Evolutionary conservation across 2,797 vertebrate species (phyloP).

Genomic region (Gobio occitaniae): DNA sequence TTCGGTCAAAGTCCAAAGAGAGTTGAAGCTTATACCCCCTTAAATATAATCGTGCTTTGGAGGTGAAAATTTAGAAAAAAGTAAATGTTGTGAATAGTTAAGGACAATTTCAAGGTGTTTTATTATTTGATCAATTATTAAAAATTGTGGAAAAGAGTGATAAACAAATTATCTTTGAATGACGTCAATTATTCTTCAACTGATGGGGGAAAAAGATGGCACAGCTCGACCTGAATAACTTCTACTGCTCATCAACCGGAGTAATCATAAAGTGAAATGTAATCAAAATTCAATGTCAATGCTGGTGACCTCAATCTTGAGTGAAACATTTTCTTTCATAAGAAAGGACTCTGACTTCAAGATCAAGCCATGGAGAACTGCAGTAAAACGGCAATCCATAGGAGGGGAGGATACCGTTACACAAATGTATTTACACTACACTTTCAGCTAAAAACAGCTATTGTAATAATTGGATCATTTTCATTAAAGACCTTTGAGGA

Average conservation of each 20-base stretch:
- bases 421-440: background rate
- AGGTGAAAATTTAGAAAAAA: background rate
- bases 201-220: background rate
- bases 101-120: background rate
- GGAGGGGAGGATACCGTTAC: background rate
- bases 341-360: background rate
- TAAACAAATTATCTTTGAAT: background rate
- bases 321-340: background rate
- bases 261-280: slow-evolving; percentile 24
- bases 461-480: slow-evolving; percentile 26
- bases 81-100: background rate
- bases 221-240: background rate
- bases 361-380: background rate
- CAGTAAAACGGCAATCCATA: background rate
- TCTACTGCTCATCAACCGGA: slow-evolving; percentile 10
- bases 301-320: slow-evolving; percentile 27
- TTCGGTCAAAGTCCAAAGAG: slow-evolving; percentile 40
- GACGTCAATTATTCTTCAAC: background rate
- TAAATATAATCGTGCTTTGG: background rate
- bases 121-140: background rate
- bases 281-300: slow-evolving; percentile 19
- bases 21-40: background rate
- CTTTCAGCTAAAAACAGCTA: background rate
- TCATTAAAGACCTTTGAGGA: slow-evolving; percentile 4
- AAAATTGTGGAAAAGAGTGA: background rate